These are phyloP conservation scores for Piaya cayana DNA, from an alignment of 2,113 vertebrate genomes.

Conservation along the genomic window DNA sequence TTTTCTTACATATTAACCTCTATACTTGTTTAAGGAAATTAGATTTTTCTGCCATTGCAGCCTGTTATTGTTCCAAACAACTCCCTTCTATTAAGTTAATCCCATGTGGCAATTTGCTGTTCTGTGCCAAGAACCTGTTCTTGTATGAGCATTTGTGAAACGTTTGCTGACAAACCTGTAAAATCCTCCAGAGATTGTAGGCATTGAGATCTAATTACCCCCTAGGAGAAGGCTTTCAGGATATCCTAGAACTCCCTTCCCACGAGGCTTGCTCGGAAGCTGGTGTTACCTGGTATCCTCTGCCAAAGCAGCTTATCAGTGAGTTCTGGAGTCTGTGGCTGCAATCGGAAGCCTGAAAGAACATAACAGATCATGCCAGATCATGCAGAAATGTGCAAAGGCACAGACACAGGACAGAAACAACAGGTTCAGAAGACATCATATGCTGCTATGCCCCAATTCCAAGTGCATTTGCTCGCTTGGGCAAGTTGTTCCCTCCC, in stretches of 20 bases:
- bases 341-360: neutral
- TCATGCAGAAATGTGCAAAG: neutral
- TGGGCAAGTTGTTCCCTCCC: accelerated
- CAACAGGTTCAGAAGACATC: accelerated
- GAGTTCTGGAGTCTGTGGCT: neutral
- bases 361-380: neutral
- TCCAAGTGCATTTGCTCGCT: neutral
- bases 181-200: neutral
- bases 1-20: neutral
- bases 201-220: neutral
- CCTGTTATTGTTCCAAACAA: neutral
- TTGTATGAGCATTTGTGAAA: neutral
- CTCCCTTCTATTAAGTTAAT: neutral
- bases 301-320: neutral
- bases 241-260: neutral
- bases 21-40: neutral
- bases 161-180: neutral
- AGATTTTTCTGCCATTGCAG: neutral
- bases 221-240: neutral
- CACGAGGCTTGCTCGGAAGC: accelerated
- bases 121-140: neutral
- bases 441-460: neutral
- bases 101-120: neutral
- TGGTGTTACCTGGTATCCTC: neutral
- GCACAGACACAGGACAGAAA: neutral